Conservation (phyloP, 1,140 invertebrate genomes). For the Laupala kohalensis region DNA sequence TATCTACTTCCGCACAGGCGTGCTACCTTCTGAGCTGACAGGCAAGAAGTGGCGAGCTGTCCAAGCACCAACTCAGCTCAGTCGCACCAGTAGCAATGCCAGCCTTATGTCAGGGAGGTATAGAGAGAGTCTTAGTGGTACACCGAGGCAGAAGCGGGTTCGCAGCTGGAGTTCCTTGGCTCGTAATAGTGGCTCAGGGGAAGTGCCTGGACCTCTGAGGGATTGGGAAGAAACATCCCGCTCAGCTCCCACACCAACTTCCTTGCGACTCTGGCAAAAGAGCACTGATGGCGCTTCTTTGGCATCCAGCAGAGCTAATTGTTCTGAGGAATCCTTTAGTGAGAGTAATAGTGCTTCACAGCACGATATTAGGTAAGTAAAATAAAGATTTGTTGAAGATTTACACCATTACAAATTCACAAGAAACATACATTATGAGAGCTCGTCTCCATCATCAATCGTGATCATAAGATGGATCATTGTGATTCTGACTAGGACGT, state of each 20-base stretch:
- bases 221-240: constrained; percentile 45
- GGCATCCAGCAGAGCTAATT: constrained; percentile 11
- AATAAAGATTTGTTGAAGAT: no score
- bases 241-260: constrained; percentile 40
- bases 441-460: no score
- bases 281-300: constrained; percentile 17
- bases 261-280: constrained; percentile 15
- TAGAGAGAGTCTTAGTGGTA: constrained; percentile 2
- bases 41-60: constrained; percentile 75
- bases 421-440: no score
- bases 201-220: neutral
- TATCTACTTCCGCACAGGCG: constrained; percentile 66
- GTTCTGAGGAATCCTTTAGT: constrained; percentile 9
- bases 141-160: constrained; percentile 11
- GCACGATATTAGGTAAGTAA: neutral
- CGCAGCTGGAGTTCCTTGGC: constrained; percentile 12
- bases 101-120: constrained; percentile 31
- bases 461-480: no score
- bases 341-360: constrained; percentile 5
- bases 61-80: constrained; percentile 61
- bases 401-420: no score
- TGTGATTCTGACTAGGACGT: no score
- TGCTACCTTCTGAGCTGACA: constrained; percentile 60
- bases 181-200: constrained; percentile 3
- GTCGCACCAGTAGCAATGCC: constrained; percentile 60